Percentiles rank a stretch among this genome's conserved stretches.
These are phyloP conservation scores for Yponomeuta cagnagella DNA, from an alignment of 2,888 invertebrate species.

Conservation along the genomic window DNA sequence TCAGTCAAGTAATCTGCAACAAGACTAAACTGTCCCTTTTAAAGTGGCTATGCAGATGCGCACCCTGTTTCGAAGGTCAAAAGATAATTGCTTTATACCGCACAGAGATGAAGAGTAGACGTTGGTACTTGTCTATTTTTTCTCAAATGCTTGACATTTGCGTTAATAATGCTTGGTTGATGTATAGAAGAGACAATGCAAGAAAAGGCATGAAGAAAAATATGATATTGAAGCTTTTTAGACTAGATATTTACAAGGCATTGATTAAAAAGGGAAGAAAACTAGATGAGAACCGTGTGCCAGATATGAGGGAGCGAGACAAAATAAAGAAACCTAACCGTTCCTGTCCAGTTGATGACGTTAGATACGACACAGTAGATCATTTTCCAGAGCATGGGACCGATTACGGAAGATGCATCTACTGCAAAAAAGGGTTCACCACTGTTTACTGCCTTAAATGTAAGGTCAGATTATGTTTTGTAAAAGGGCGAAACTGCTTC, in stretches of 20 bases:
- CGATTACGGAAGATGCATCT: conserved; percentile 21
- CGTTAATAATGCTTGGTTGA: neutral
- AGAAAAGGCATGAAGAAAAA: neutral
- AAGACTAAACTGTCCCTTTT: conserved; percentile 1
- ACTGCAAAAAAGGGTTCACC: conserved; percentile 20
- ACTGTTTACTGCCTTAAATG: conserved; percentile 26
- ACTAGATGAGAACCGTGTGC: too few relatives aligned
- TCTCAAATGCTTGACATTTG: conserved; percentile 14
- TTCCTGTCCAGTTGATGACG: neutral
- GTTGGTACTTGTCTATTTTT: conserved; percentile 26
- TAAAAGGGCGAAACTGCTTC: conserved; percentile 23
- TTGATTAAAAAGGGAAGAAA: too few relatives aligned
- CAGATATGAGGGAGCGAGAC: neutral
- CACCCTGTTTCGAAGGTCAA: conserved; percentile 21
- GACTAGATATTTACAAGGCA: neutral
- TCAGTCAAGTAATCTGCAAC: conserved; percentile 1
- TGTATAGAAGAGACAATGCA: conserved; percentile 2
- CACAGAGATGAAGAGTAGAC: conserved; percentile 19
- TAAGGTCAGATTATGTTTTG: conserved; percentile 22
- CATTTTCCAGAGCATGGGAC: neutral
- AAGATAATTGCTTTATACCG: conserved; percentile 18
- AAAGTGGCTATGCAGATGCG: conserved; percentile 24
- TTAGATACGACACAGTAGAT: conserved; percentile 4
- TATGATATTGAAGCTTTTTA: conserved; percentile 1
- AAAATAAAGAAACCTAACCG: neutral